Conservation (phyloP, 64 coral and sea anemone genomes). For the Pocillopora damicornis region DNA sequence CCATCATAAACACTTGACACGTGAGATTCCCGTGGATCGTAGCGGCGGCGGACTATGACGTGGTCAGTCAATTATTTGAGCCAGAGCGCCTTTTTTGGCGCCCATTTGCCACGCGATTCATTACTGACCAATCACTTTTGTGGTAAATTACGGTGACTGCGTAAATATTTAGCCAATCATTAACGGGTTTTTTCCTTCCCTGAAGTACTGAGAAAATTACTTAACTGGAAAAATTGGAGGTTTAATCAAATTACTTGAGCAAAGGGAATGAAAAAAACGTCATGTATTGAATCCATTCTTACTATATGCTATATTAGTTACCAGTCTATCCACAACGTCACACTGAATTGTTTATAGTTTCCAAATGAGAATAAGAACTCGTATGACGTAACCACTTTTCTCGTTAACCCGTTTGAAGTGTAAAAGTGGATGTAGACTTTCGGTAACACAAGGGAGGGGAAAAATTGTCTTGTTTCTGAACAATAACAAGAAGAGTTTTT, state of each 20-base stretch:
- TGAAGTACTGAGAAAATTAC: not conserved
- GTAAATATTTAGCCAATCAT: not conserved
- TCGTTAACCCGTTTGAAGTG: too few species aligned
- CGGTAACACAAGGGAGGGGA: too few species aligned
- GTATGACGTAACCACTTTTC: too few species aligned
- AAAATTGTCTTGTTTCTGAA: too few species aligned
- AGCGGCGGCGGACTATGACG: conserved; percentile 73
- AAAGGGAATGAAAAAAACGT: not conserved
- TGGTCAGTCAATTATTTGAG: not conserved
- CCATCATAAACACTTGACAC: conserved; percentile 66
- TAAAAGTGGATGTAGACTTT: too few species aligned
- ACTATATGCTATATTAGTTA: not conserved
- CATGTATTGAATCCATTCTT: not conserved
- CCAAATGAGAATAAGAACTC: too few species aligned
- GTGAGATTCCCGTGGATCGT: conserved; percentile 66
- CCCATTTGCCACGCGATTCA: not conserved
- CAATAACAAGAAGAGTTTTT: too few species aligned
- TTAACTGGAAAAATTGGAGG: not conserved
- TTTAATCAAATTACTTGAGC: not conserved
- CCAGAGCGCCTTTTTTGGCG: not conserved
- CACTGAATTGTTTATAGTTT: too few species aligned
- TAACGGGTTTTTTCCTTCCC: not conserved
- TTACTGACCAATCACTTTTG: not conserved
- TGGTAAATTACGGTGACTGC: not conserved
- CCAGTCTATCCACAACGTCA: too few species aligned